Evolutionary conservation across 2,888 invertebrate genomes (phyloP), one percentile per base, ranked within the genome.

Genomic region (Drosophila ezoana): DNA sequence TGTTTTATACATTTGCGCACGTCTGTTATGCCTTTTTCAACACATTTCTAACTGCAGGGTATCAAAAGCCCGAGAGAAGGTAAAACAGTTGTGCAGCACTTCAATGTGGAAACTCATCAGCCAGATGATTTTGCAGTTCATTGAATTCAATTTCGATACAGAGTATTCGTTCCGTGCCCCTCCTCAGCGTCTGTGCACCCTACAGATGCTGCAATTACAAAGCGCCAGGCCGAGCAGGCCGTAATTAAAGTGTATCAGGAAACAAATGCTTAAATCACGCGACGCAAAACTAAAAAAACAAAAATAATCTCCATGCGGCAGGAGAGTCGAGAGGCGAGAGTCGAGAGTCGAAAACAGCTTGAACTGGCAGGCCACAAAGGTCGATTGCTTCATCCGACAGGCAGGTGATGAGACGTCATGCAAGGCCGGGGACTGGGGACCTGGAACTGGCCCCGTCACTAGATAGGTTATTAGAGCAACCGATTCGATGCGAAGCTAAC

Each of bases 241-340:
- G 65, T 70, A 86, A 84, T 83, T 83, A 85, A 84, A 76, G 76
- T 83, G 63, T 62, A 76, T 87, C 89, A 90, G 89, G 89, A 89
- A 89, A 81, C 90, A 90, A 89, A 90, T 89, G 89, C 81, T 87
- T 78, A 84, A 78, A 90, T 89, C 89, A 89, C 89, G 89, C 89
- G 81, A 90, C 70, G 76, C 66, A 71, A 54, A 58, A 53, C 20
- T 14, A 20, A 37, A 28, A 18, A 14, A 28, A 28, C 48, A 59
- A 43, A 43, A 78, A 66, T 62, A 70, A 58, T 59, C 67, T 59
- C 16, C 44, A 54, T 57, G 44, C 20, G 58, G 37, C 56, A 61
- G 44, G 41, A 60, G 53, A 67, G 20, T 16, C 51, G 47, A 33
- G 20, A 32, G 48, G 32, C 18, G 16, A 43, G 37, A 51, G 20